Percentiles rank a stretch among this genome's conserved stretches.
These are phyloP conservation scores for Xenopus laevis DNA, from an alignment of 2,113 vertebrate species.

Conservation along the genomic window DNA sequence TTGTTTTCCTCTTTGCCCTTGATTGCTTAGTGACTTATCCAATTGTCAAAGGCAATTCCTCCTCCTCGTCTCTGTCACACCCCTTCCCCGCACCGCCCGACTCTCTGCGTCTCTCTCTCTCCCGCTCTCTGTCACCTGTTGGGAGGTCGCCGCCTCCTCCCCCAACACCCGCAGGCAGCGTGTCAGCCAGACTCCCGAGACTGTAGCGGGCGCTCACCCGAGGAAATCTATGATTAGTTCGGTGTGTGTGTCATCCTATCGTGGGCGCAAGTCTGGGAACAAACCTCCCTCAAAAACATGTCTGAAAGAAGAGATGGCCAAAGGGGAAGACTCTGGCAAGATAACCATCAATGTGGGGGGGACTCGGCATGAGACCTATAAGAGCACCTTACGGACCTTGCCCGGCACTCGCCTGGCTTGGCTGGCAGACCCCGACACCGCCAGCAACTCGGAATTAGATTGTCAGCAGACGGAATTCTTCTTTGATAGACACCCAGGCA, in stretches of 20 bases:
- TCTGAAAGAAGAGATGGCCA: conserved; percentile 94
- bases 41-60: conserved; percentile 15
- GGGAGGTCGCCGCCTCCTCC: conserved; percentile 9
- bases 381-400: conserved; percentile 87
- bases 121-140: conserved; percentile 40
- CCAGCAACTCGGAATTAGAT: conserved; percentile 69
- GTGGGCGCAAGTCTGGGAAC: conserved; percentile 97
- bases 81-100: neutral
- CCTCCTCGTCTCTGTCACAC: conserved; percentile 9
- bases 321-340: conserved; percentile 91
- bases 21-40: conserved; percentile 27
- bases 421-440: conserved; percentile 79
- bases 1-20: neutral
- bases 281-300: conserved; percentile 98
- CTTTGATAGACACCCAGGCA: conserved; percentile 93
- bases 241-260: conserved; percentile 98
- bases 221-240: conserved; percentile 92
- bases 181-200: conserved; percentile 55
- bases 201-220: conserved; percentile 59
- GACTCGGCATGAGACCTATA: conserved; percentile 95
- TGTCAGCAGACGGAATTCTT: conserved; percentile 83
- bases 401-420: conserved; percentile 92
- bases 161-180: conserved; percentile 48
- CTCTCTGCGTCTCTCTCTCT: neutral
- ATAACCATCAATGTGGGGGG: conserved; percentile 95